Percentiles rank a stretch among this genome's conserved stretches.
Evolutionary conservation across 2,113 vertebrate genomes (phyloP).

Genomic region (Semnopithecus entellus): DNA sequence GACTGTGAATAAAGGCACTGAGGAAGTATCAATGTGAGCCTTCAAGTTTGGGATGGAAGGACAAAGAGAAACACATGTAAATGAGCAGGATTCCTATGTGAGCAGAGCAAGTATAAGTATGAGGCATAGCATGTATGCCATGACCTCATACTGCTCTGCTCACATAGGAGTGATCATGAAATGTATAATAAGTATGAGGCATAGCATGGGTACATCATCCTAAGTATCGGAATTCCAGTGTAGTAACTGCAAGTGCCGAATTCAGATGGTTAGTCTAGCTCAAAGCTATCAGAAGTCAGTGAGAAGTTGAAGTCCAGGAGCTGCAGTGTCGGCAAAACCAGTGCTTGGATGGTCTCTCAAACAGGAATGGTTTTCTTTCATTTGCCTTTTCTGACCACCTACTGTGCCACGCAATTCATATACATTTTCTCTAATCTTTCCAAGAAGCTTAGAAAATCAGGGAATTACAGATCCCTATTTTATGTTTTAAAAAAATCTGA

Average conservation of each 20-base stretch:
- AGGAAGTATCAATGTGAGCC: background rate
- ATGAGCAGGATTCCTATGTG: background rate
- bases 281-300: background rate
- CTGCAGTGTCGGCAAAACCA: background rate
- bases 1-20: background rate
- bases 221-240: background rate
- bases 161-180: no score
- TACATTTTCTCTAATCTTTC: background rate
- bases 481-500: background rate
- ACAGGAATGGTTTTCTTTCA: background rate
- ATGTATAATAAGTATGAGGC: background rate
- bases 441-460: background rate
- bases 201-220: background rate
- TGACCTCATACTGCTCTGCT: no score
- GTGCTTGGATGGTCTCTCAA: no score
- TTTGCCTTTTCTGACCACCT: background rate
- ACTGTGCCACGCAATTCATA: background rate
- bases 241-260: background rate
- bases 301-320: background rate
- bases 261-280: background rate
- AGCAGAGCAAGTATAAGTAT: background rate
- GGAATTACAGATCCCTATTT: background rate
- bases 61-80: background rate
- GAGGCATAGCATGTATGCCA: background rate
- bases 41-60: background rate